Evolutionary conservation across 30 jellyfish, hydroid and myxozoan genomes (phyloP).

Genomic region (Morbakka virulenta): DNA sequence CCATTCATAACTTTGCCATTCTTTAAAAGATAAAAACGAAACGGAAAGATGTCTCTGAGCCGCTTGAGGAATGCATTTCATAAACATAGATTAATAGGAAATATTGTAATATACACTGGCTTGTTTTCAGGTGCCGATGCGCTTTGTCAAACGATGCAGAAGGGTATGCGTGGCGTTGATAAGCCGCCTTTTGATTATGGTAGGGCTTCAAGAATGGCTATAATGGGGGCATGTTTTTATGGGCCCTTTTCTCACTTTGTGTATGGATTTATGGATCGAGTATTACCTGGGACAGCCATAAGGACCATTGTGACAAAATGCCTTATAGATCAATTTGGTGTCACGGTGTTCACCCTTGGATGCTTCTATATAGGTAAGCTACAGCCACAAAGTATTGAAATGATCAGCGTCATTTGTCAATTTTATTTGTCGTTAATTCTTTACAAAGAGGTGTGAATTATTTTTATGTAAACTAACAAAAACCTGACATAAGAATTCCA

Average conservation of each 20-base stretch:
- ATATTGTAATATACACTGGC: constrained; percentile 61
- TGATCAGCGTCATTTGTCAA: not conserved
- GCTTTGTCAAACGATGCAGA: constrained; percentile 60
- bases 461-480: not conserved
- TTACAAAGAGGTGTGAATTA: not conserved
- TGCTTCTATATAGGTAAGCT: constrained; percentile 66
- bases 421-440: not conserved
- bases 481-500: not conserved
- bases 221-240: constrained; percentile 48
- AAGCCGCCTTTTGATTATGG: constrained; percentile 38
- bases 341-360: constrained; percentile 32
- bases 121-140: constrained; percentile 61
- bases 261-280: constrained; percentile 43
- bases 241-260: constrained; percentile 67
- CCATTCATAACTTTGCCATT: too few relatives aligned
- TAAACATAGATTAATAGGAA: constrained; percentile 56
- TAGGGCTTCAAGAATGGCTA: constrained; percentile 75
- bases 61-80: constrained; percentile 28
- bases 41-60: constrained; percentile 28
- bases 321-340: constrained; percentile 41
- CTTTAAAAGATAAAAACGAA: too few relatives aligned
- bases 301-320: constrained; percentile 47
- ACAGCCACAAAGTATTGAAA: too few relatives aligned
- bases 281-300: constrained; percentile 58
- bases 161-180: too few relatives aligned